Base-by-base conservation (phyloP, 1,140 invertebrate genomes). In the Drosophila orosa region DNA sequence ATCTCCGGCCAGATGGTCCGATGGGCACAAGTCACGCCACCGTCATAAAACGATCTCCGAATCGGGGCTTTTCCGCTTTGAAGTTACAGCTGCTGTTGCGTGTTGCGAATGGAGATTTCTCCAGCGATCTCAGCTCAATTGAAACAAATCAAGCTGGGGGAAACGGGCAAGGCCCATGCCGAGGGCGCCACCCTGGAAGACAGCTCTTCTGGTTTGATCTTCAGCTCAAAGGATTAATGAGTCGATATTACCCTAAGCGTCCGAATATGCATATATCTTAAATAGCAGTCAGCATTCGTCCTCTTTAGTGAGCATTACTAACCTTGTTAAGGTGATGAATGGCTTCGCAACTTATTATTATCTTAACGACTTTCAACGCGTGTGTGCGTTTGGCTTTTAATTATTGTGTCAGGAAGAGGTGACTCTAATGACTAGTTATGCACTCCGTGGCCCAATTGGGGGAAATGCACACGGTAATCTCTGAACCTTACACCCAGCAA, bases 1-100 rank as follows among this genome's bases (percentile, higher is more conserved):
- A 42, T 60, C 66, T 48, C 39, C 37, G 57, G 45, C 29, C 71
- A 74, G 60, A 57, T 31, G 48, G 67, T 59, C 84, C 87, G 65
- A 85, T 85, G 81, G 81, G 69, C 63, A 63, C 40, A 54, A 89
- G 84, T 87, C 84, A 87, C 84, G 84, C 84, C 87, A 87, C 84
- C 84, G 60, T 52, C 74, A 87, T 87, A 80, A 84, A 80, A 45
- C 42, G 45, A 61, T 48, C 58, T 29, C 10, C 25, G 47, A 79
- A 62, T 63, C 59, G 68, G 67, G 69, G 65, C 55, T 65, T 73
- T 57, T 72, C 33, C 68, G 25, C 68, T 72, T 72, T 72, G 68
- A 72, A 72, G 66, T 72, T 68, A 66, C 65, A 68, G 61, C 44
- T 27, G 61, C 60, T 42, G 56, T 67, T 74, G 65, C 52, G 71